Evolutionary conservation across 2,797 vertebrate species (phyloP).

Genomic region (Amphiprion clarkii): DNA sequence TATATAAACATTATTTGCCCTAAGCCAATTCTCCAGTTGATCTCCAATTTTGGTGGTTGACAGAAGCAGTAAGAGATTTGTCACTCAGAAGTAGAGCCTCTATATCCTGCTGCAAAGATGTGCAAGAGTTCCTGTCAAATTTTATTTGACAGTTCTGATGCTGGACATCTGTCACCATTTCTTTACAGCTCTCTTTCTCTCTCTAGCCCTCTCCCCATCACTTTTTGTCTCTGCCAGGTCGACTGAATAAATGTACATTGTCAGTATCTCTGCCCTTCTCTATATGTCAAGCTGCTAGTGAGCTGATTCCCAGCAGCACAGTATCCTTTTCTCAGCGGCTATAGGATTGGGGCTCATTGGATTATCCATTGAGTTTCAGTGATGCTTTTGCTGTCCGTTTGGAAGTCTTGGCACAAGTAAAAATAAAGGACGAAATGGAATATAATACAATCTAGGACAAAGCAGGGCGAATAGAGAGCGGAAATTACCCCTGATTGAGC

Average conservation of each 20-base stretch:
- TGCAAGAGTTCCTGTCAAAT: neutral
- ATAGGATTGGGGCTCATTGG: conserved; percentile 15
- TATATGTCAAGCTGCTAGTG: conserved; percentile 23
- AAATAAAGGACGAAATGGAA: conserved; percentile 29
- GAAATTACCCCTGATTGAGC: conserved; percentile 31
- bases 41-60: conserved; percentile 35
- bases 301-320: conserved; percentile 24
- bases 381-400: conserved; percentile 8
- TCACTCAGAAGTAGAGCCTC: conserved; percentile 43
- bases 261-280: conserved; percentile 22
- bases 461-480: conserved; percentile 42
- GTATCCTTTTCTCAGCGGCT: neutral
- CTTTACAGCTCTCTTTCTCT: conserved; percentile 4
- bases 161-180: conserved; percentile 57
- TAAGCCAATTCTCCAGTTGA: conserved; percentile 20
- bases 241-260: conserved; percentile 23
- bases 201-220: conserved; percentile 25
- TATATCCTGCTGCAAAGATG: conserved; percentile 33
- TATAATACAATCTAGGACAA: conserved; percentile 42
- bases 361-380: conserved; percentile 40
- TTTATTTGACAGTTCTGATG: conserved; percentile 9
- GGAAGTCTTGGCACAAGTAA: conserved; percentile 30
- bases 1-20: conserved; percentile 13
- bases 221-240: conserved; percentile 29
- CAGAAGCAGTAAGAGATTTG: conserved; percentile 41